Percentiles rank a stretch among this genome's conserved stretches.
phyloP scores from a whole-genome alignment of 2,888 invertebrate genomes.

The Troides oblongomaculatus region DNA sequence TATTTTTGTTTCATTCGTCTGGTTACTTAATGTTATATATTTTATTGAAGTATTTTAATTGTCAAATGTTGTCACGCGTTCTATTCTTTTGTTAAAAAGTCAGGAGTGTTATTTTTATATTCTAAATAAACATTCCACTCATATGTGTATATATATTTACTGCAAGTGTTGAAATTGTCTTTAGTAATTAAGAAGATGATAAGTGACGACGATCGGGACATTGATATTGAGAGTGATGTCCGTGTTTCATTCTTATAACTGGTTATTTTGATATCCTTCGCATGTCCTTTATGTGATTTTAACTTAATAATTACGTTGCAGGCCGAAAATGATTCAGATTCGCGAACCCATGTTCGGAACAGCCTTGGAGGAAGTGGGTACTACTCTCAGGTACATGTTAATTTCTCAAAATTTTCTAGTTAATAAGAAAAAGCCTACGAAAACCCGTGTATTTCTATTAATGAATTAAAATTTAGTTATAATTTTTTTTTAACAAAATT shows the following conservation, averaged over 20 bases:
- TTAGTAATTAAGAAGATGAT: conserved; percentile 72
- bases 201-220: conserved; percentile 97
- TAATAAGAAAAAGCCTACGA: not conserved
- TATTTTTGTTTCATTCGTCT: conserved; percentile 15
- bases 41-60: conserved; percentile 23
- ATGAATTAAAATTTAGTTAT: not conserved
- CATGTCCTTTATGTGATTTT: conserved; percentile 41
- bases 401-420: no score
- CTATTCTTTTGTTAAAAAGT: conserved; percentile 41
- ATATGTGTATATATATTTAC: conserved; percentile 26
- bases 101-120: conserved; percentile 23
- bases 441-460: not conserved
- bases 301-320: conserved; percentile 59
- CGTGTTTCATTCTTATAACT: conserved; percentile 63
- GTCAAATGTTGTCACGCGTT: conserved; percentile 51
- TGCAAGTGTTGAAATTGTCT: not conserved
- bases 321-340: conserved; percentile 91
- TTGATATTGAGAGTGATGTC: conserved; percentile 97
- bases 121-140: conserved; percentile 16
- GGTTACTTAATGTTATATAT: conserved; percentile 14
- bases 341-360: conserved; percentile 82
- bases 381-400: conserved; percentile 85
- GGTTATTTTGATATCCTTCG: conserved; percentile 23
- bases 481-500: not conserved
- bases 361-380: conserved; percentile 83